Conservation (phyloP, 2,113 vertebrate genomes). For the Scomber colias region DNA sequence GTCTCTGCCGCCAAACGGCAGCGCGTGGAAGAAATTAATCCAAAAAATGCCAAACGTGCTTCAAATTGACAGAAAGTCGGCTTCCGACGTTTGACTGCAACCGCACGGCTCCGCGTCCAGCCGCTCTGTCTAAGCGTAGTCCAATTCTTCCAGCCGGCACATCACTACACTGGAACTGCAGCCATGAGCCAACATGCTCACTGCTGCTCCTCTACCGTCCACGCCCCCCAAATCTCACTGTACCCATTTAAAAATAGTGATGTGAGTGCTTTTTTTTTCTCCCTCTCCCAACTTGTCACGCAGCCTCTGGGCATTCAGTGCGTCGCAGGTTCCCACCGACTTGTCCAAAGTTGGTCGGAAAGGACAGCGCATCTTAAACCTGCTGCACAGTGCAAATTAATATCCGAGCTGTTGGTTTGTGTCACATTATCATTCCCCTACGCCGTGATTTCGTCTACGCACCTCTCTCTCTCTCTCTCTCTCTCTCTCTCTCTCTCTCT, state of each 20-base stretch:
- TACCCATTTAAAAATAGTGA: constrained; percentile 77
- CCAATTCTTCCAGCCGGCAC: constrained; percentile 59
- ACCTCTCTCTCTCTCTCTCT: constrained; percentile 28
- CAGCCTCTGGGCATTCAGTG: constrained; percentile 29
- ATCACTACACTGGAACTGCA: constrained; percentile 57
- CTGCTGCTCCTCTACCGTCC: constrained; percentile 67
- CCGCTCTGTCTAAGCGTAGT: constrained; percentile 45
- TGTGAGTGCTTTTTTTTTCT: constrained; percentile 28
- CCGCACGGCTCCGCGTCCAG: constrained; percentile 35
- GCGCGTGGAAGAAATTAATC: constrained; percentile 25
- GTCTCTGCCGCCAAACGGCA: background rate
- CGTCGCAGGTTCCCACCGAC: constrained; percentile 36
- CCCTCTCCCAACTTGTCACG: constrained; percentile 68
- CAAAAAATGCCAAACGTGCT: background rate
- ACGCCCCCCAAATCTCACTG: constrained; percentile 76
- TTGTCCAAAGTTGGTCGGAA: constrained; percentile 57
- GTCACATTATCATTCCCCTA: constrained; percentile 45
- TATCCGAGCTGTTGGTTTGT: constrained; percentile 42
- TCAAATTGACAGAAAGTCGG: constrained; percentile 28
- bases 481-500: constrained; percentile 28
- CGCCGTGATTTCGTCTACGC: constrained; percentile 49
- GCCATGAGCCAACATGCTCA: constrained; percentile 70
- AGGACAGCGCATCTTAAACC: constrained; percentile 26
- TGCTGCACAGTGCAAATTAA: constrained; percentile 18
- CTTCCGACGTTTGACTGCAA: background rate